These are phyloP conservation scores for Drosophila suboccidentalis DNA, from an alignment of 2,888 invertebrate genomes.

Conservation along the genomic window DNA sequence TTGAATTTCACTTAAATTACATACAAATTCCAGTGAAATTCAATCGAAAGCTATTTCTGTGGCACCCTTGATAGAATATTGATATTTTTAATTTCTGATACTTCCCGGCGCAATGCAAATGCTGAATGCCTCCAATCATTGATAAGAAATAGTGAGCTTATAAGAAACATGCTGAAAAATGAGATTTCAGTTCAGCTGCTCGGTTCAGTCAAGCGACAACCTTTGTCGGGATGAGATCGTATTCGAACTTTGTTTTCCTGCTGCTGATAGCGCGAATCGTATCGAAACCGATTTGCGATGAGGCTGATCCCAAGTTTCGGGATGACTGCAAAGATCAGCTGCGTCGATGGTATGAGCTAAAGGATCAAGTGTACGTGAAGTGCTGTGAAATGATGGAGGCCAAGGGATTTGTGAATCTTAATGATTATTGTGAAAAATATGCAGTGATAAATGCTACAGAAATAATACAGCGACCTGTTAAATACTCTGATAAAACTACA, in stretches of 20 bases:
- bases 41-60: too few species aligned
- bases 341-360: slow-evolving; percentile 4
- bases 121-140: too few species aligned
- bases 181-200: background rate
- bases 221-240: background rate
- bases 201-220: background rate
- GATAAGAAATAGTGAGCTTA: too few species aligned
- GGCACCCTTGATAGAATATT: too few species aligned
- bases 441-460: background rate
- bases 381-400: background rate
- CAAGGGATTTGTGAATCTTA: background rate
- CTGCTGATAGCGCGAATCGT: background rate
- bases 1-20: too few species aligned
- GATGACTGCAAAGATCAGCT: background rate
- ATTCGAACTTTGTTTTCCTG: background rate
- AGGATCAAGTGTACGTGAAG: background rate
- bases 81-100: too few species aligned
- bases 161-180: too few species aligned
- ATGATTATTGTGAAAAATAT: background rate
- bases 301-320: background rate
- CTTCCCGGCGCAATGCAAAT: too few species aligned
- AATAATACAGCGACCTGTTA: background rate
- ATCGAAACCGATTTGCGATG: background rate
- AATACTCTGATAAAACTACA: background rate
- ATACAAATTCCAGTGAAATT: too few species aligned